Percentiles rank a stretch among this genome's conserved stretches.
phyloP scores from a whole-genome alignment of 2,797 vertebrate species.

The Acanthis flammea region DNA sequence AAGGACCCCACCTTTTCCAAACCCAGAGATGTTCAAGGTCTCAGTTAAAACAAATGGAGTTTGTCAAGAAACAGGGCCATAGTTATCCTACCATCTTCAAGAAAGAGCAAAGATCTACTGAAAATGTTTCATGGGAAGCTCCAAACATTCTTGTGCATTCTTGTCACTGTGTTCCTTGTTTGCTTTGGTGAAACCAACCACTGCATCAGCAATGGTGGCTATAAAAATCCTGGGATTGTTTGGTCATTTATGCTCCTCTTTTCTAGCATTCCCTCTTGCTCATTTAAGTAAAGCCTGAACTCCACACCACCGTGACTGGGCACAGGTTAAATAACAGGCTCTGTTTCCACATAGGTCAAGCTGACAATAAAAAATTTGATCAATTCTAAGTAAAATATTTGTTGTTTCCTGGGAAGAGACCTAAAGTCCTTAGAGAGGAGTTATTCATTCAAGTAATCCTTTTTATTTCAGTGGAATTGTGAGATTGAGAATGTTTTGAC shows the following conservation, averaged over 20 bases:
- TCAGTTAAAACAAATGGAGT: background rate
- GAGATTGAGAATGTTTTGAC: background rate
- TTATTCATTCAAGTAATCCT: background rate
- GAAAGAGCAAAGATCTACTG: background rate
- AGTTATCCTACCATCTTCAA: background rate
- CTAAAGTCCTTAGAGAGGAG: background rate
- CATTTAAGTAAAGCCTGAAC: background rate
- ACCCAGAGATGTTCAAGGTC: background rate
- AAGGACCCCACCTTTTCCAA: background rate
- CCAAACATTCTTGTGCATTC: background rate
- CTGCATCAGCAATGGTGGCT: background rate
- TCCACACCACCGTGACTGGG: background rate
- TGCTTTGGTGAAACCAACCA: background rate
- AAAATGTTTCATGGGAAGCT: background rate
- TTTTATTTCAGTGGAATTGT: background rate
- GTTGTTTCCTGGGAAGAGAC: background rate
- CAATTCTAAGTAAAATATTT: constrained; percentile 20
- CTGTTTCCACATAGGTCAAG: background rate
- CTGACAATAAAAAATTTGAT: background rate
- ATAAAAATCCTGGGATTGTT: background rate
- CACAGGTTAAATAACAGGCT: background rate
- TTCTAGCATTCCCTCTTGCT: background rate
- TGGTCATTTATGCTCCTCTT: background rate
- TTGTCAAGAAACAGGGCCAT: background rate
- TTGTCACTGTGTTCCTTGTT: background rate